phyloP scores from a whole-genome alignment of 2,888 invertebrate species.

The Lottia gigantea region DNA sequence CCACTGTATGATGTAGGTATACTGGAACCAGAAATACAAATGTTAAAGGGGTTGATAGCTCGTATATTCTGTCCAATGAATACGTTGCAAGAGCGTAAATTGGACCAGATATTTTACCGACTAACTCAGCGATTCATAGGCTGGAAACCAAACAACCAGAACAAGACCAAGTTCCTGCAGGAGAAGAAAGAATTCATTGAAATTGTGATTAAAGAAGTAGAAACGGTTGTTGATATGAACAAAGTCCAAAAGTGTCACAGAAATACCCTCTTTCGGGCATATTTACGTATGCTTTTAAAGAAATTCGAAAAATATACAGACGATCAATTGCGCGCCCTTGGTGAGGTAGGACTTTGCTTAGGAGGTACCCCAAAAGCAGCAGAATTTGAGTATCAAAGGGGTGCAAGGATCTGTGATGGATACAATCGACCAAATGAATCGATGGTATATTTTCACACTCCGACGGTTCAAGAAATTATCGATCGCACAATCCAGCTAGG shows the following conservation, averaged over 20 bases:
- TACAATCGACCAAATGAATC: constrained; percentile 36
- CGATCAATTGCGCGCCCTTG: constrained; percentile 34
- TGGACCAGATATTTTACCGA: constrained; percentile 24
- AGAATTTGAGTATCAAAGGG: constrained; percentile 14
- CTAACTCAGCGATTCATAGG: neutral
- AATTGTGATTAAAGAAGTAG: neutral
- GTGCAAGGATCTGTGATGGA: constrained; percentile 41
- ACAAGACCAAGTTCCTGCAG: neutral
- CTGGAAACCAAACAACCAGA: neutral
- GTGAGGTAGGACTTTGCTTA: constrained; percentile 42
- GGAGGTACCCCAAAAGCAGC: constrained; percentile 35
- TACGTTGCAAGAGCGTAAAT: constrained; percentile 31
- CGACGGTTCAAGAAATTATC: constrained; percentile 26
- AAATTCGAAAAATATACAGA: constrained; percentile 28
- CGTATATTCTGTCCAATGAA: constrained; percentile 38
- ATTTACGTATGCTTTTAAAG: neutral
- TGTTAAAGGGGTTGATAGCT: constrained; percentile 28
- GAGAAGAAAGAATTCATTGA: neutral
- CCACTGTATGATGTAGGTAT: constrained; percentile 36
- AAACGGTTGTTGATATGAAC: too few relatives aligned
- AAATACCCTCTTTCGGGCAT: too few relatives aligned
- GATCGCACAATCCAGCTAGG: constrained; percentile 29
- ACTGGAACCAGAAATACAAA: constrained; percentile 24
- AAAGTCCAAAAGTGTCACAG: too few relatives aligned
- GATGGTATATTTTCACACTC: constrained; percentile 33